These are phyloP conservation scores for Heliornis fulica DNA, from an alignment of 2,113 vertebrate species.

Conservation along the genomic window DNA sequence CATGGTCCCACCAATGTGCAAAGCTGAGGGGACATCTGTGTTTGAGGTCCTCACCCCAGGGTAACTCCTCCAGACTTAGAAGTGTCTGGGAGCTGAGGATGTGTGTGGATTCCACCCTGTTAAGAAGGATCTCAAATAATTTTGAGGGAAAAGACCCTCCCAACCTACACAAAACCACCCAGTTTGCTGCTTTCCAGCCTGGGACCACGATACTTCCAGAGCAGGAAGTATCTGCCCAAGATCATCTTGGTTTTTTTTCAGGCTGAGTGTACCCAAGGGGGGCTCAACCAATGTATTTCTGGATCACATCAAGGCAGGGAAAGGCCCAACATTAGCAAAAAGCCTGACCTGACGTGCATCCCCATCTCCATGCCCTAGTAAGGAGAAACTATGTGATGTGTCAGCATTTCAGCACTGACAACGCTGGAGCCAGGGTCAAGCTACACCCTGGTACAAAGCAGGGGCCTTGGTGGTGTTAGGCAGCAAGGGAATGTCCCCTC, in stretches of 20 bases:
- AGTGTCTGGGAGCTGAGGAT: not conserved
- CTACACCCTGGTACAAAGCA: not conserved
- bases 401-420: not conserved
- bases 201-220: not conserved
- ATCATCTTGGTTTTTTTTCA: not conserved
- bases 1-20: fast-evolving
- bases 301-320: not conserved
- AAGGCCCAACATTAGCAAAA: not conserved
- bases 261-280: not conserved
- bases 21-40: not conserved
- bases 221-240: not conserved
- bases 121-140: not conserved
- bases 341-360: not conserved
- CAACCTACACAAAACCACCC: not conserved
- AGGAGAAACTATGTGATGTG: constrained; percentile 44
- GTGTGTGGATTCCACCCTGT: not conserved
- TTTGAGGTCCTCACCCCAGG: not conserved
- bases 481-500: not conserved
- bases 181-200: not conserved
- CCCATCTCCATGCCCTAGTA: constrained; percentile 6
- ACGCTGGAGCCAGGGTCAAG: not conserved
- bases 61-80: not conserved
- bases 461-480: not conserved
- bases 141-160: not conserved
- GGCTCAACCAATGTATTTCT: not conserved